Percentiles rank a stretch among this genome's conserved stretches.
phyloP scores from a whole-genome alignment of 2,113 vertebrate species.

The Upupa epops region DNA sequence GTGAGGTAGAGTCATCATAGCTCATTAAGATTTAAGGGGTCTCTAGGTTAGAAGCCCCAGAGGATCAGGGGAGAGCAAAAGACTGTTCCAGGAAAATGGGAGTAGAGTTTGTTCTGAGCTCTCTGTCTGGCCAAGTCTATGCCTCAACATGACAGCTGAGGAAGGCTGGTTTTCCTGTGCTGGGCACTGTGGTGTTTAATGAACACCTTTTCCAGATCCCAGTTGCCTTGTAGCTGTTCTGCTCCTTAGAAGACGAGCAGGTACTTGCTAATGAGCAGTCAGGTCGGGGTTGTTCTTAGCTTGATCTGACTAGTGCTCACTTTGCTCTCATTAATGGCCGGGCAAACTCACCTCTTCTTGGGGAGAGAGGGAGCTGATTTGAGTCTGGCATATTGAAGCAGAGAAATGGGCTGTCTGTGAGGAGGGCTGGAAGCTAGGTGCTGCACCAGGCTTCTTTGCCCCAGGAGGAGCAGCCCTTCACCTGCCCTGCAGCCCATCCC shows the following conservation, averaged over 20 bases:
- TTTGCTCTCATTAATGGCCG: not conserved
- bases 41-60: not conserved
- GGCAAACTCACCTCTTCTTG: not conserved
- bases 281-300: not conserved
- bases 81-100: fast-evolving
- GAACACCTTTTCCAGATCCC: not conserved
- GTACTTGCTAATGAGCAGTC: not conserved
- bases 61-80: not conserved
- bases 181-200: not conserved
- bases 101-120: not conserved
- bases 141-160: fast-evolving
- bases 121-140: not conserved
- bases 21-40: not conserved
- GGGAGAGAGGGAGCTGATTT: not conserved
- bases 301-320: not conserved
- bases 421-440: not conserved
- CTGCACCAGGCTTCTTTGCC: not conserved
- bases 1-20: not conserved
- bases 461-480: fast-evolving
- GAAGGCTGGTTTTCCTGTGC: not conserved
- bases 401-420: fast-evolving
- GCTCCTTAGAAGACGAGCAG: not conserved
- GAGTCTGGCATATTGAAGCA: not conserved
- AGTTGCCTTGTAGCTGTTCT: not conserved
- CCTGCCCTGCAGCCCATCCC: not conserved